Percentiles rank a stretch among this genome's conserved stretches.
Evolutionary conservation across 1,140 invertebrate species (phyloP).

Genomic region (Eurosta solidaginis): DNA sequence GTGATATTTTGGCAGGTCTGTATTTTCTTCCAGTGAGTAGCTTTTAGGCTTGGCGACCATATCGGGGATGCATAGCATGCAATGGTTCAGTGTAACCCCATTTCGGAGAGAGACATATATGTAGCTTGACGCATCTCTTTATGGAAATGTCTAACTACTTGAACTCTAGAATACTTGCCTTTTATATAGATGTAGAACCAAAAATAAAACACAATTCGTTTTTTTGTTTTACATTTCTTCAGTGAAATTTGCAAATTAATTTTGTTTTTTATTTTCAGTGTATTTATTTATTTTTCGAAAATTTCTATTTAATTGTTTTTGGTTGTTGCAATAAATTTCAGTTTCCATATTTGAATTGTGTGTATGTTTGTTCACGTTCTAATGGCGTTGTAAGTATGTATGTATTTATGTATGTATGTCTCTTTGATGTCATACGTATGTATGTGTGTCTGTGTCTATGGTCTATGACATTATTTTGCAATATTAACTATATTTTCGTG

Average conservation of each 20-base stretch:
- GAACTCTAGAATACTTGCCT: background rate
- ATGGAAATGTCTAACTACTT: too few species aligned
- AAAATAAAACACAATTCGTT: background rate
- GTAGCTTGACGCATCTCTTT: too few species aligned
- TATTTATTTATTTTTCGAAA: conserved; percentile 27
- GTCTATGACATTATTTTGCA: conserved; percentile 18
- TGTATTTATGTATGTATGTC: background rate
- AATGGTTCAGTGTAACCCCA: too few species aligned
- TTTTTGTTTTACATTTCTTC: conserved; percentile 7
- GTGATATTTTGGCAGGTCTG: too few species aligned
- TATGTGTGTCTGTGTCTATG: background rate
- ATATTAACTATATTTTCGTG: conserved; percentile 1
- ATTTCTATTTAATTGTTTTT: conserved; percentile 2
- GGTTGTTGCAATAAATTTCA: conserved; percentile 29
- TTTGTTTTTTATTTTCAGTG: conserved; percentile 15
- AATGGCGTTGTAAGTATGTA: background rate
- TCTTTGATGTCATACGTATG: background rate
- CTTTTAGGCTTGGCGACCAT: too few species aligned
- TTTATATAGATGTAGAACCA: background rate
- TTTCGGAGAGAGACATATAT: too few species aligned
- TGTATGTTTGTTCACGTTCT: background rate
- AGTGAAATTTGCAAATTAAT: conserved; percentile 24
- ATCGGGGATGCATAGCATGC: too few species aligned
- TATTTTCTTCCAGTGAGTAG: too few species aligned
- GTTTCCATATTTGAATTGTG: conserved; percentile 20